Conservation (phyloP, 2,888 invertebrate species). For the Ichneumoninae sp. region DNA sequence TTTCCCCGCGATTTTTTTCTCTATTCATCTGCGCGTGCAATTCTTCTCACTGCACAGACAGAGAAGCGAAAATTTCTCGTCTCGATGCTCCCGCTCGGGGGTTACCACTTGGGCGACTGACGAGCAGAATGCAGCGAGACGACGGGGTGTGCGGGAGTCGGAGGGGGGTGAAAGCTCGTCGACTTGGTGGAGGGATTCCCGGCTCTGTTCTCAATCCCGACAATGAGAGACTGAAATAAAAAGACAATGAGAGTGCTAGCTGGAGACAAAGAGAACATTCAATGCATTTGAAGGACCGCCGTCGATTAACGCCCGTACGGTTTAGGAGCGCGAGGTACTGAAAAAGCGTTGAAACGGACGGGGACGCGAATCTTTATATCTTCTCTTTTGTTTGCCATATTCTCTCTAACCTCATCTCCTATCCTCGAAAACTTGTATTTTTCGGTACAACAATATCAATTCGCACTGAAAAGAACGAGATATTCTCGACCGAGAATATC, state of each 20-base stretch:
- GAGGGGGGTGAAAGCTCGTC: slow-evolving; percentile 17
- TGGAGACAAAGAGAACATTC: slow-evolving; percentile 62
- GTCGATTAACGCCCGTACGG: slow-evolving; percentile 62
- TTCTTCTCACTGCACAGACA: not conserved
- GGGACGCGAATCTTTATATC: slow-evolving; percentile 6
- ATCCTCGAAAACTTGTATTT: not conserved
- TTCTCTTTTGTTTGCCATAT: not conserved
- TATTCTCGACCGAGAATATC: not conserved
- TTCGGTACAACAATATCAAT: not conserved
- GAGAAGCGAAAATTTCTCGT: slow-evolving; percentile 17
- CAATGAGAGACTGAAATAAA: slow-evolving; percentile 54
- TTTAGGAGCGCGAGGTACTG: slow-evolving; percentile 13
- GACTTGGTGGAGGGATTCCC: not conserved
- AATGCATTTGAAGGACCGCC: slow-evolving; percentile 63
- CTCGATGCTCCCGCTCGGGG: slow-evolving; percentile 30
- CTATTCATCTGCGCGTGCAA: not conserved
- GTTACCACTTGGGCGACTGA: slow-evolving; percentile 13
- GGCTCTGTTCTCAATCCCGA: slow-evolving; percentile 32
- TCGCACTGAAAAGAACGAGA: not conserved
- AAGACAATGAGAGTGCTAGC: slow-evolving; percentile 50
- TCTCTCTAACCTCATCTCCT: not conserved
- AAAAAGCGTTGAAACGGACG: slow-evolving; percentile 5
- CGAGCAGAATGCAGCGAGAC: not conserved
- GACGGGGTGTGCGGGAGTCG: not conserved
- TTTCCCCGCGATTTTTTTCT: not conserved